Percentiles rank a stretch among this genome's conserved stretches.
Conservation (phyloP, 2,113 vertebrate genomes). For the Ovibos moschatus region DNA sequence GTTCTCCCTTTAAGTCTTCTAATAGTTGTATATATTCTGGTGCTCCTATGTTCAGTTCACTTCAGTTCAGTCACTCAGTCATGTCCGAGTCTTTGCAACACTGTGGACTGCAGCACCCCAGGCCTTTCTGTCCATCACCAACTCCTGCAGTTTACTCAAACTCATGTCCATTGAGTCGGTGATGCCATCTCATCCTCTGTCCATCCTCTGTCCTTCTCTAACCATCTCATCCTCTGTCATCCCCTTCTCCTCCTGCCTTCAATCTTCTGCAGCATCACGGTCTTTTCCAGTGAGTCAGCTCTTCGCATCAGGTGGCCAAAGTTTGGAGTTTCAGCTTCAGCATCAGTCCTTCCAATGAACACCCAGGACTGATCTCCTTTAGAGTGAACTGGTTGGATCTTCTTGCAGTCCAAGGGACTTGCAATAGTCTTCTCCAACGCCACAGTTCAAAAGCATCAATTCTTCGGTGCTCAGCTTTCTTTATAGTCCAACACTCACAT, state of each 20-base stretch:
- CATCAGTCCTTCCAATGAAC: neutral
- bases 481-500: neutral
- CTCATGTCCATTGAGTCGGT: neutral
- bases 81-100: rapidly evolving
- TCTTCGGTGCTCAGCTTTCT: neutral
- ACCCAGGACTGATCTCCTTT: neutral
- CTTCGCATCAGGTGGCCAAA: neutral
- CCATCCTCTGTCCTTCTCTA: neutral
- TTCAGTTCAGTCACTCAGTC: neutral
- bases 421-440: neutral
- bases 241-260: neutral
- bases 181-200: neutral
- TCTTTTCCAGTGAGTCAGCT: neutral
- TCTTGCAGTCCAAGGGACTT: neutral
- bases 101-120: neutral
- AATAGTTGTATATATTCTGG: neutral
- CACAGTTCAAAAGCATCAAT: neutral
- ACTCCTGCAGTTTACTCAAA: neutral
- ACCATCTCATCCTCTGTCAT: neutral
- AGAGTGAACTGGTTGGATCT: neutral
- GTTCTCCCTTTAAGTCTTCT: neutral
- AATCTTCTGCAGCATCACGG: neutral
- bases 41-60: neutral
- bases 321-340: neutral
- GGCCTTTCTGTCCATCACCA: neutral